These are phyloP conservation scores for Drosophila sturtevanti DNA, from an alignment of 1,140 invertebrate species.

Conservation along the genomic window DNA sequence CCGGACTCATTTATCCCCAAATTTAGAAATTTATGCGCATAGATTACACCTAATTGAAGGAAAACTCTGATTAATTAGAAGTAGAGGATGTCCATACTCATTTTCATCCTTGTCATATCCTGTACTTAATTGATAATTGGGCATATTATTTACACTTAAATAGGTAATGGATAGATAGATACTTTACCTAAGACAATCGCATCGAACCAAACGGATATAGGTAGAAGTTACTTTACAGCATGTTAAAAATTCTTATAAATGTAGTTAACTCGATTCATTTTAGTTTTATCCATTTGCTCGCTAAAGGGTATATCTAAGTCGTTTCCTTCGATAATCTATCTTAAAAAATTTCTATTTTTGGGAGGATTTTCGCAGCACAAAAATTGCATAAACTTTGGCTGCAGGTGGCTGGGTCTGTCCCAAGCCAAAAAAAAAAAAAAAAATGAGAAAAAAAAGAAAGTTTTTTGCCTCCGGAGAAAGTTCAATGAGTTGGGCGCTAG, in stretches of 20 bases:
- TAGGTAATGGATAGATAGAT: too few species aligned
- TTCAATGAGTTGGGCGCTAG: constrained; percentile 21
- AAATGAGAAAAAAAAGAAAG: constrained; percentile 13
- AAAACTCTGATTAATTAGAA: constrained; percentile 48
- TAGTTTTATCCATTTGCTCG: too few species aligned
- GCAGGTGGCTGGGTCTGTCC: constrained; percentile 39
- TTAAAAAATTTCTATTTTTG: not conserved
- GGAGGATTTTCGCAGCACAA: constrained; percentile 13
- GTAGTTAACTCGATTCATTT: too few species aligned
- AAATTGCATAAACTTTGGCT: constrained; percentile 57
- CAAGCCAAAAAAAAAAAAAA: not conserved
- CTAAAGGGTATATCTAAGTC: not conserved
- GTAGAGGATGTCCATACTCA: constrained; percentile 18
- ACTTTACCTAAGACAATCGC: too few species aligned
- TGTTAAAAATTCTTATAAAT: too few species aligned
- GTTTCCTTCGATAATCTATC: not conserved
- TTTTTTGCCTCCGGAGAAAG: constrained; percentile 33
- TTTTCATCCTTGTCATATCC: not conserved
- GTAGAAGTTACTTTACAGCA: too few species aligned
- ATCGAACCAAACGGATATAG: too few species aligned
- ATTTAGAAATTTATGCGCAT: constrained; percentile 72
- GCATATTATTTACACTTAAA: too few species aligned
- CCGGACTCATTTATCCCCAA: constrained; percentile 9
- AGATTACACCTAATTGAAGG: constrained; percentile 63
- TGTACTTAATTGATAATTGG: too few species aligned